Evolutionary conservation across 2,797 vertebrate species (phyloP), one percentile per base, ranked within the genome.

Genomic region (Heterohyrax brucei): DNA sequence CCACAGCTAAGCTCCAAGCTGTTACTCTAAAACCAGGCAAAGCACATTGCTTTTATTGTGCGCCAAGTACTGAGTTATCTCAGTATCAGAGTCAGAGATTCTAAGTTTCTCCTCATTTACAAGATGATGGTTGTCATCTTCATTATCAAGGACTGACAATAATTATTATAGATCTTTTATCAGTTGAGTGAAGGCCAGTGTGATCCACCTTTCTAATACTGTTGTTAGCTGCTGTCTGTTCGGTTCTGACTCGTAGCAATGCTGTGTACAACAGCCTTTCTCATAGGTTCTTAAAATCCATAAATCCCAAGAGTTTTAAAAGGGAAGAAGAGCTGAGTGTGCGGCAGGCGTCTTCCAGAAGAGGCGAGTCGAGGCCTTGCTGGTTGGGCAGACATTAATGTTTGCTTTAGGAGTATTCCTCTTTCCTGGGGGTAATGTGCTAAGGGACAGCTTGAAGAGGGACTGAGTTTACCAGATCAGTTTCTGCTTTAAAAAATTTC

Each of bases 11-110:
- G 92, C 96, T 95, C 94, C 93, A 85, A 96, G 78, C 81, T 92
- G 83, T 96, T 96, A 96, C 89, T 97, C 97, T 97, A 95, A 97
- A 98, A 96, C 96, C 53, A 97, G 97, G 95, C 81, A 79, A 82
- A 79, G 92, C 93, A 97, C 96, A 80, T 87, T 95, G 70, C 97
- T 98, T 97, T 97, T 95, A 97, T 97, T 89, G 87, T 39, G 85
- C 97, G 50, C 50, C 62, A 72, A 80, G 75, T 97, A 84, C 93
- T 97, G 94, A 96, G 97, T 73, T 95, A 91, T 87, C 94, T 97
- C 96, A 94, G 95, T 97, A 95, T 97, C 97, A 16, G 46, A 72
- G 53, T 48, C 73, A 66, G 62, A 91, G 56, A 18, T 33, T 73
- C 80, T 81, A 59, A 87, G 64, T 48, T 78, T 9, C 53, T 87